phyloP scores from a whole-genome alignment of 2,113 vertebrate species.

The Circaetus gallicus region DNA sequence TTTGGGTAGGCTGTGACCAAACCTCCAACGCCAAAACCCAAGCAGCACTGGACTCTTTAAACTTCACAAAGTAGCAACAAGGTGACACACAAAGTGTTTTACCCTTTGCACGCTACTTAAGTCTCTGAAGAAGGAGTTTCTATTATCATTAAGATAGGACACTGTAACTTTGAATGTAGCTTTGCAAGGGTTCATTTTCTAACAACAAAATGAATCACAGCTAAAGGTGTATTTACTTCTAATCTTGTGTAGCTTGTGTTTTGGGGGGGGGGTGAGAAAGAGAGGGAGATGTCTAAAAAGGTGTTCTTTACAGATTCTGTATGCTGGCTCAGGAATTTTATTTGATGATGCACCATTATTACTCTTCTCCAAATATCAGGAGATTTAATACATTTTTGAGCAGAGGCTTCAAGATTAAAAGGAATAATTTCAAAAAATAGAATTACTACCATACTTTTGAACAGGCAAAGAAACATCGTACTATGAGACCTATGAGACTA shows the following conservation, averaged over 20 bases:
- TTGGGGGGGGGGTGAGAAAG: not conserved
- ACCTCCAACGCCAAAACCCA: not conserved
- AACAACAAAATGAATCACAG: not conserved
- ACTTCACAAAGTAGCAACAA: not conserved
- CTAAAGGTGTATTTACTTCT: not conserved
- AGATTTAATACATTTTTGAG: not conserved
- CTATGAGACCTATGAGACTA: not conserved
- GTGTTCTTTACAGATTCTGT: not conserved
- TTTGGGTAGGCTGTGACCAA: not conserved
- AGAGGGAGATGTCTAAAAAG: not conserved
- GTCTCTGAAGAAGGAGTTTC: not conserved
- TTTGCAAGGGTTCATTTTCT: not conserved
- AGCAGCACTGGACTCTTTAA: not conserved
- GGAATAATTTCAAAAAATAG: not conserved
- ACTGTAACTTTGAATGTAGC: not conserved
- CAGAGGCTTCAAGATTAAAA: conserved; percentile 26
- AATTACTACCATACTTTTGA: not conserved
- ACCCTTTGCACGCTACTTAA: not conserved
- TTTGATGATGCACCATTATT: not conserved
- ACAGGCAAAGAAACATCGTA: not conserved
- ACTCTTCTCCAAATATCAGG: not conserved
- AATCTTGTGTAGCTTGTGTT: not conserved
- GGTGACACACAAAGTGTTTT: not conserved
- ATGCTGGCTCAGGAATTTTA: not conserved
- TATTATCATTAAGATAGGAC: not conserved